Conservation (phyloP, 2,888 invertebrate species). For the Odontothrips loti region DNA sequence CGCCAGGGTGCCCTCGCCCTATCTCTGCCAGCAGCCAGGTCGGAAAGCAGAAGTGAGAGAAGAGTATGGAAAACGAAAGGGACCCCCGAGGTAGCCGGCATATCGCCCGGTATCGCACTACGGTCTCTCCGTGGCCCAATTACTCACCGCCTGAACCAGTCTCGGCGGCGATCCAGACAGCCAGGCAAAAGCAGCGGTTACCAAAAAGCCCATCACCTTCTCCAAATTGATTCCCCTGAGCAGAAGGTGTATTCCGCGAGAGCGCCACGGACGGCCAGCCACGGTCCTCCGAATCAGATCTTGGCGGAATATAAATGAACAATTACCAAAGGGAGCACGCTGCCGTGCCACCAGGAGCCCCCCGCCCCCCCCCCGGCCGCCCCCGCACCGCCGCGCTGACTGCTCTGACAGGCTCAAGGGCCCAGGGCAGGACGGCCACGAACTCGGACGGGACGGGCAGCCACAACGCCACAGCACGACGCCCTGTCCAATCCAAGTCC, state of each 20-base stretch:
- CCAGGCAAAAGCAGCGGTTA: background rate
- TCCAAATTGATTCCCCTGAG: slow-evolving; percentile 6
- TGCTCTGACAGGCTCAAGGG: background rate
- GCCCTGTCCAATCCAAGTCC: no score
- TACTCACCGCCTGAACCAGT: no score
- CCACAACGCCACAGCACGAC: no score
- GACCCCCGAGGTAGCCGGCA: no score
- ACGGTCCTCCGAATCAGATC: background rate
- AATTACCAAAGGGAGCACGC: background rate
- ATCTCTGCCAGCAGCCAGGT: no score
- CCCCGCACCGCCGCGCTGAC: background rate
- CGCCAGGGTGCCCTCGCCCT: no score
- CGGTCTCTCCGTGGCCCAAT: no score
- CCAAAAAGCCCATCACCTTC: background rate
- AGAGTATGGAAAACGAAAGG: no score
- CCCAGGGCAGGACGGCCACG: no score
- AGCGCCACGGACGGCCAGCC: background rate
- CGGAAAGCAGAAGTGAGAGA: no score
- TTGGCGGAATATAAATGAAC: slow-evolving; percentile 25
- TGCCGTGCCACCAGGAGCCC: background rate
- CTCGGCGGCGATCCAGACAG: background rate
- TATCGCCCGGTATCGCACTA: no score
- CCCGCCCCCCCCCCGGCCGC: background rate
- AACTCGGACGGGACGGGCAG: no score
- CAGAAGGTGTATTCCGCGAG: background rate